Conservation (phyloP, 2,888 invertebrate genomes). For the Cremastinae sp. region DNA sequence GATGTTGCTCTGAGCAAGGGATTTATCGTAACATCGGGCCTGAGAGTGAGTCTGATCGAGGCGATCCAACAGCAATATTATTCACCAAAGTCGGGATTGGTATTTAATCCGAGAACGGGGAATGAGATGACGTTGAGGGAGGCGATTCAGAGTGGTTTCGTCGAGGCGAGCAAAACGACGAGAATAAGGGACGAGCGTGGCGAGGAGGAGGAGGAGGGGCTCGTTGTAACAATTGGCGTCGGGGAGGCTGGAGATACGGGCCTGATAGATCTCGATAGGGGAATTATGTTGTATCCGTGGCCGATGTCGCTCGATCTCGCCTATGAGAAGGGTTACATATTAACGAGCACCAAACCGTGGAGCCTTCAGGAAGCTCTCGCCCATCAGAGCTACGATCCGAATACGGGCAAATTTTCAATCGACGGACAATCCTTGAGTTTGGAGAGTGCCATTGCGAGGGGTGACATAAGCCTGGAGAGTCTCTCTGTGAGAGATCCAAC, state of each 20-base stretch:
- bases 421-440: constrained; percentile 87
- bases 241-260: too few species aligned
- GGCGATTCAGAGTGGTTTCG: constrained; percentile 87
- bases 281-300: constrained; percentile 86
- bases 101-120: constrained; percentile 90
- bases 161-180: constrained; percentile 87
- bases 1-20: constrained; percentile 87
- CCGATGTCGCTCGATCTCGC: constrained; percentile 88
- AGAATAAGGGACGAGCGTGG: constrained; percentile 88
- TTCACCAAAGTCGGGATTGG: constrained; percentile 86
- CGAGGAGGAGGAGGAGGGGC: constrained; percentile 86
- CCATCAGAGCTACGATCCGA: constrained; percentile 89
- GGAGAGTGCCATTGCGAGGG: constrained; percentile 87
- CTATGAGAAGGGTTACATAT: constrained; percentile 89
- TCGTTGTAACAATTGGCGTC: too few species aligned
- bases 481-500: constrained; percentile 90
- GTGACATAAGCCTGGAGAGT: constrained; percentile 89
- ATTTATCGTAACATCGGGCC: constrained; percentile 86
- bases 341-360: constrained; percentile 90
- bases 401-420: constrained; percentile 87
- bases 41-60: constrained; percentile 88
- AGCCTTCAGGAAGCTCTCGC: constrained; percentile 92
- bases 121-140: constrained; percentile 88
- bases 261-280: constrained; percentile 87
- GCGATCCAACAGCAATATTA: constrained; percentile 90